phyloP scores from a whole-genome alignment of 2,888 invertebrate genomes.

The Machimus rusticus region DNA sequence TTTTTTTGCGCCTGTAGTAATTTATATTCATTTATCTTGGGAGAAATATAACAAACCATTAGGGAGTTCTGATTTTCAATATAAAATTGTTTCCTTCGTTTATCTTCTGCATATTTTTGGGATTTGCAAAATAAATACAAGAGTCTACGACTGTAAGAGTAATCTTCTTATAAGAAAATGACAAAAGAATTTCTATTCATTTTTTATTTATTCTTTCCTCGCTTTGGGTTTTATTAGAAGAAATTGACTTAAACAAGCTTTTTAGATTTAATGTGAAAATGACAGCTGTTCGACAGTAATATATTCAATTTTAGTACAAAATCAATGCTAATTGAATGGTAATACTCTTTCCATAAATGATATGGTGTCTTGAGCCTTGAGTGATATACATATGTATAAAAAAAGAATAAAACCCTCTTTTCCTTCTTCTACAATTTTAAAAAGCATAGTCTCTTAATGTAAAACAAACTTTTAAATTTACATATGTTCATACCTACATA shows the following conservation, averaged over 20 bases:
- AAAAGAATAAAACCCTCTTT: no score
- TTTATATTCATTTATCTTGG: background rate
- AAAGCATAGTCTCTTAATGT: no score
- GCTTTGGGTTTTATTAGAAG: background rate
- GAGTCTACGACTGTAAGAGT: no score
- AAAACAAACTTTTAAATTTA: no score
- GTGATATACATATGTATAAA: no score
- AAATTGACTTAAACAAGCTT: background rate
- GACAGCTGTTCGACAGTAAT: background rate
- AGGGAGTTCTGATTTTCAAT: background rate
- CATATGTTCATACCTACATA: no score
- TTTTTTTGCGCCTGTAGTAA: background rate
- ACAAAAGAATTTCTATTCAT: background rate
- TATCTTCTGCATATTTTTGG: background rate
- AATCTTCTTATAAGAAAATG: background rate
- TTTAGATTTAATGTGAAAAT: background rate
- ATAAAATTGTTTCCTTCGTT: background rate
- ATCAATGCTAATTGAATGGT: background rate
- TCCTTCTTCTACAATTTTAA: no score
- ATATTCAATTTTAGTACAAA: background rate
- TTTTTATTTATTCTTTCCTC: background rate
- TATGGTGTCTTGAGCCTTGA: no score
- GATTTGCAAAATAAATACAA: background rate
- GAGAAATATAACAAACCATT: background rate
- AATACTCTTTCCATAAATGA: background rate